Base-by-base conservation (phyloP, 2,113 vertebrate genomes). In the Dinomys branickii region DNA sequence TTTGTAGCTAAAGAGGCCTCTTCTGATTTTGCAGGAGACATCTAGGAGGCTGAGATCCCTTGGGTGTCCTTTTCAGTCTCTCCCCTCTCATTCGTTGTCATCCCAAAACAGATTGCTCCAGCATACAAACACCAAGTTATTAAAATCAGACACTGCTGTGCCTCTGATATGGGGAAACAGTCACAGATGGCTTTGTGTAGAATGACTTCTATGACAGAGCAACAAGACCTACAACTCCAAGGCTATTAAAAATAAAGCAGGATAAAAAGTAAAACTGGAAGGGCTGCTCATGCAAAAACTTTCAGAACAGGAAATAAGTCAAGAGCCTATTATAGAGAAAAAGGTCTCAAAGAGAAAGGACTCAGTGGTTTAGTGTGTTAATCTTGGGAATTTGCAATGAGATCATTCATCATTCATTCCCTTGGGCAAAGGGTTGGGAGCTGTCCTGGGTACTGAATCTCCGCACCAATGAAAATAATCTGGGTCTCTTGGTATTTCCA, bases 11-110 rank as follows among this genome's bases (percentile, higher is more conserved):
- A 98, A 95, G 69, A 97, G 14, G 1, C 75, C 91, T 95, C 96
- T 98, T 96, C 88, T 97, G 97, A 96, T 97, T 98, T 98, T 96
- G 95, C 94, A 98, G 97, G 90, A 85, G 94, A 81, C 96, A 94
- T 96, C 96, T 90, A 63, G 95, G 81, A 54, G 88, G 94, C 96
- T 97, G 96, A 98, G 97, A 98, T 97, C 98, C 98, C 97, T 96
- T 90, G 87, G 91, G 97, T 95, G 96, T 88, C 96, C 89, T 95
- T 97, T 97, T 96, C 96, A 97, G 90, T 90, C 96, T 88, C 96
- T 98, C 95, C 90, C 92, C 95, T 98, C 96, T 98, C 96, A 98
- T 98, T 98, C 97, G 97, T 77, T 96, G 97, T 98, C 98, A 98
- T 94, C 96, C 93, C 82, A 95, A 97, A 97, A 97, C 90, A 98